Base-by-base conservation (phyloP, 2,888 invertebrate genomes). In the Odontocolon sp. region DNA sequence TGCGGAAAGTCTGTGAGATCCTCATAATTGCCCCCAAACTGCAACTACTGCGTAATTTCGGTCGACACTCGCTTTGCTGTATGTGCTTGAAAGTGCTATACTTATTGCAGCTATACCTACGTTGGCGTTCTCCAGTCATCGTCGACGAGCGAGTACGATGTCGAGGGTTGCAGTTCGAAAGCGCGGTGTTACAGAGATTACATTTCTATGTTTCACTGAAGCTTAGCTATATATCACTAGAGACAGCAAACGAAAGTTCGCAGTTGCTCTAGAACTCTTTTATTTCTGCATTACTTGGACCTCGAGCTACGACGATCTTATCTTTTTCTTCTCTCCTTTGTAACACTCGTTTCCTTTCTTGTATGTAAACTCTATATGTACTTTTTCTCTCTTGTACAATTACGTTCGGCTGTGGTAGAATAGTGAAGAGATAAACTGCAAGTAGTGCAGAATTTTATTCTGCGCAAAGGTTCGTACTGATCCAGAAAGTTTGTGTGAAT, bases 31-130 rank as follows among this genome's bases (percentile, higher is more conserved):
- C 78, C 78, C 63, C 73, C 57, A 63, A 74, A 73, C 61, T 79
- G 72, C 79, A 70, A 79, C 79, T 79, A 70, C 80, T 73, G 70
- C 70, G 80, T 80, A 75, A 80, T 80, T 80, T 77, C 74, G 42
- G 57, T 40, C 74, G 70, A 78, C 76, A 67, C 70, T 80, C 57
- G 45, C 40, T 36, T 47, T 9, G 21, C 23, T 6, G 52, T 36
- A 18, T 63, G n/a, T n/a, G 47, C 42, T 50, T 36, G 45, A 23
- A 36, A 40, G 67, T 40, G 57, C 57, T 47, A 63, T 45, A 68
- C 70, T 75, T 63, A 64, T 71, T 78, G 54, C 67, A 67, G 52
- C 68, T 75, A 61, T 56, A n/a, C n/a, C n/a, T n/a, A 78, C 63
- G 52, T 67, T 68, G 54, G 38, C 45, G 52, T 68, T 68, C 54